Evolutionary conservation across 2,113 vertebrate genomes (phyloP).

Genomic region (Xiphias gladius): DNA sequence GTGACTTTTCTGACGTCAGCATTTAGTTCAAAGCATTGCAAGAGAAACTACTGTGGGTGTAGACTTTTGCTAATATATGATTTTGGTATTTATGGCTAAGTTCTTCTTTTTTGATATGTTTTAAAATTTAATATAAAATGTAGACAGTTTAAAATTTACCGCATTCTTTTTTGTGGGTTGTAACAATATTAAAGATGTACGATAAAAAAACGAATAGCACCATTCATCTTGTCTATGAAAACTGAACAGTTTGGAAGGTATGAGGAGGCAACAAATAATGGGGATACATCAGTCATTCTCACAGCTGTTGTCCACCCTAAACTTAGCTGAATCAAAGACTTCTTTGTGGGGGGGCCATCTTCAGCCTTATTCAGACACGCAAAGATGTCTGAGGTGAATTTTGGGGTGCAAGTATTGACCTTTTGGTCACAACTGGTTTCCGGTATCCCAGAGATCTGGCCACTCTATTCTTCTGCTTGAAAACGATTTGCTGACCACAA

Average conservation of each 20-base stretch:
- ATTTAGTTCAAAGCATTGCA: too few species aligned
- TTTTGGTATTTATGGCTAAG: too few species aligned
- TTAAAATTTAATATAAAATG: too few species aligned
- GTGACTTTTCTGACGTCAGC: too few species aligned
- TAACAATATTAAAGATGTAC: too few species aligned
- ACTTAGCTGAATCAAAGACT: constrained; percentile 53
- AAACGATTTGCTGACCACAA: constrained; percentile 37
- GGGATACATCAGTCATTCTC: not conserved
- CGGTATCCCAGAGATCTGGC: constrained; percentile 68
- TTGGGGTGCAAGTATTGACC: constrained; percentile 46
- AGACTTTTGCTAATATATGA: too few species aligned
- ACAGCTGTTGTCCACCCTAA: constrained; percentile 23
- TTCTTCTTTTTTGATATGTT: too few species aligned
- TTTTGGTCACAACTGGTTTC: constrained; percentile 70
- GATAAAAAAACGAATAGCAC: too few species aligned
- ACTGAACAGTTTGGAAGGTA: not conserved
- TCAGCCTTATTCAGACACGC: constrained; percentile 40
- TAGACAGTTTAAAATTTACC: too few species aligned
- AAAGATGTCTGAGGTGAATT: constrained; percentile 76
- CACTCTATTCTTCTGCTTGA: constrained; percentile 34
- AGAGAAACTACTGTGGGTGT: too few species aligned
- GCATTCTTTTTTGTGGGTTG: too few species aligned
- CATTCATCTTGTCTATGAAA: too few species aligned
- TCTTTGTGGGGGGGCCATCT: constrained; percentile 50
- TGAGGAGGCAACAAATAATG: not conserved